Base-by-base conservation (phyloP, 1,140 invertebrate species). In the Sminthurinus signatus region DNA sequence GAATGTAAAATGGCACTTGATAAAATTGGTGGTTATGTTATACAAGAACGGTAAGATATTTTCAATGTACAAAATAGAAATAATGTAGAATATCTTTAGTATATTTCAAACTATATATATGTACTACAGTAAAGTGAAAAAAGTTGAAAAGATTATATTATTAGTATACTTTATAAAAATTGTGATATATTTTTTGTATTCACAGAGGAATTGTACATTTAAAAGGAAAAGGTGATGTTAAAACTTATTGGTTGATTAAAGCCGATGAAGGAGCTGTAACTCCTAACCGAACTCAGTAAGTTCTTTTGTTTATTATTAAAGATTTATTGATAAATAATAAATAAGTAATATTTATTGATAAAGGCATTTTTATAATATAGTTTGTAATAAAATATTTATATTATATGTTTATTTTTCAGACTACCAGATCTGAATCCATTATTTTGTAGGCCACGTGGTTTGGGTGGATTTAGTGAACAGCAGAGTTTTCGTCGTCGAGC, bases 171-270 rank as follows among this genome's bases (percentile, higher is more conserved):
- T n/a, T n/a, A n/a, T n/a, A n/a, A n/a, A n/a, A n/a, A n/a, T n/a
- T n/a, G n/a, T n/a, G n/a, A n/a, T 36, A 36, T 15, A 36, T 8
- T 8, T 15, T 36, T 36, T 36, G 5, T 36, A 36, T 36, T 54
- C 27, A 15, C 54, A 69, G 94, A 15, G 93, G 94, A 15, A 74
- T 87, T 1, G 87, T 96, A 31, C 79, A 84, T 51, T 88, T 97
- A 82, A 97, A 98, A 79, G 93, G 91, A 8, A 93, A 93, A 75
- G 91, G 91, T 31, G 78, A 86, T 69, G 77, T 81, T 29, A 61
- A 75, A 19, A 96, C 93, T 0, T 95, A 89, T 75, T 98, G 93
- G 93, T 78, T 98, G 25, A 80, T 83, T 0, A 89, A 87, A n/a
- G 89, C 88, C 2, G 89, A 84, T 1, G 66, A 69, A 36, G 88